These are phyloP conservation scores for Apaloderma vittatum DNA, from an alignment of 2,113 vertebrate species.

Conservation along the genomic window DNA sequence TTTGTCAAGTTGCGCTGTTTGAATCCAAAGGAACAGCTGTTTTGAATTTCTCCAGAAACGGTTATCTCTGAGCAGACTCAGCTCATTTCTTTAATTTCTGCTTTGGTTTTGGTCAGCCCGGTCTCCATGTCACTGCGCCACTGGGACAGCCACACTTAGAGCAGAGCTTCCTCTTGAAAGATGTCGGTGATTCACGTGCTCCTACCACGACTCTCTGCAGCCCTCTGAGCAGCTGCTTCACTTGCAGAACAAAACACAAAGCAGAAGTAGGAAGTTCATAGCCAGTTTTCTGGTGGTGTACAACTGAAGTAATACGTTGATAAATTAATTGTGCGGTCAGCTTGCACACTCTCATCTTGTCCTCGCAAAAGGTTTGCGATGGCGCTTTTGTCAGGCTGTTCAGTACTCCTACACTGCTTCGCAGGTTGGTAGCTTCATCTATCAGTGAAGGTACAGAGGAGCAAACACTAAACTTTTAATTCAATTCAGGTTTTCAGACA, in stretches of 20 bases:
- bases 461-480: background rate
- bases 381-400: background rate
- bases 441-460: background rate
- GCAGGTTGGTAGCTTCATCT: background rate
- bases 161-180: background rate
- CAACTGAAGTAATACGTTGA: background rate
- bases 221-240: background rate
- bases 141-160: background rate
- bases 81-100: background rate
- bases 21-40: background rate
- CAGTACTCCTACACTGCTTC: background rate
- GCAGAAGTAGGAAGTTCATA: conserved; percentile 37
- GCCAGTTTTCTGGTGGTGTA: background rate
- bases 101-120: background rate
- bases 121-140: background rate
- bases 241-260: conserved; percentile 1
- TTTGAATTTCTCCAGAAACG: background rate
- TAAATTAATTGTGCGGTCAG: background rate
- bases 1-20: background rate
- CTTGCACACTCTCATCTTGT: background rate
- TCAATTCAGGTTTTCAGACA: background rate
- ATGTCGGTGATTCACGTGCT: background rate
- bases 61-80: background rate
- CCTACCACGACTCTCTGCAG: background rate
- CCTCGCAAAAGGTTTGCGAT: background rate